Evolutionary conservation across 53 echinoderm and acorn worm genomes (phyloP), one percentile per base, ranked within the genome.

Genomic region (Arbacia lixula): DNA sequence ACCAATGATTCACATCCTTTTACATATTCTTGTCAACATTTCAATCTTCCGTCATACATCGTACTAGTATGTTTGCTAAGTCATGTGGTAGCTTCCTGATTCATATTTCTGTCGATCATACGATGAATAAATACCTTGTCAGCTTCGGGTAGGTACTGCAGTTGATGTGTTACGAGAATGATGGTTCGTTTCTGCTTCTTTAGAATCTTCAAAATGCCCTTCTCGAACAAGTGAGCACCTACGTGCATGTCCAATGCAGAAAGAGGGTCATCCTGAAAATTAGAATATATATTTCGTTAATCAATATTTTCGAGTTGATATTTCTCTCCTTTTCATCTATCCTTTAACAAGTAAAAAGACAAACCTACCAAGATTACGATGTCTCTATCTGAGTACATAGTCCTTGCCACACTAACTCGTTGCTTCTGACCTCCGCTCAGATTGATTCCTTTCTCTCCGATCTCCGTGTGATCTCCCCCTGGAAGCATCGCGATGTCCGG

Each of bases 251-350:
- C 94, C 12, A 94, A 87, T 41, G 94, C 94, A 5, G 87, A 91
- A 17, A 94, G 38, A 24, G 94, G 94, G 20, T 94, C 94, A 33
- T 91, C 94, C 94, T 94, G n/a, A n/a, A n/a, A n/a, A n/a, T n/a
- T n/a, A n/a, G n/a, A n/a, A n/a, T n/a, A n/a, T n/a, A n/a, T n/a
- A n/a, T n/a, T n/a, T n/a, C n/a, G n/a, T n/a, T n/a, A n/a, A n/a
- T n/a, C n/a, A n/a, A n/a, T n/a, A n/a, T n/a, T n/a, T n/a, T n/a
- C n/a, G n/a, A n/a, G n/a, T n/a, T n/a, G n/a, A n/a, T n/a, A n/a
- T n/a, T n/a, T n/a, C n/a, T n/a, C n/a, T n/a, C n/a, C n/a, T n/a
- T n/a, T n/a, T n/a, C n/a, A n/a, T n/a, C n/a, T n/a, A n/a, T n/a
- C n/a, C n/a, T n/a, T n/a, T n/a, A n/a, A n/a, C n/a, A n/a, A n/a